phyloP scores from a whole-genome alignment of 2,797 vertebrate genomes.

The Carcharodon carcharias region DNA sequence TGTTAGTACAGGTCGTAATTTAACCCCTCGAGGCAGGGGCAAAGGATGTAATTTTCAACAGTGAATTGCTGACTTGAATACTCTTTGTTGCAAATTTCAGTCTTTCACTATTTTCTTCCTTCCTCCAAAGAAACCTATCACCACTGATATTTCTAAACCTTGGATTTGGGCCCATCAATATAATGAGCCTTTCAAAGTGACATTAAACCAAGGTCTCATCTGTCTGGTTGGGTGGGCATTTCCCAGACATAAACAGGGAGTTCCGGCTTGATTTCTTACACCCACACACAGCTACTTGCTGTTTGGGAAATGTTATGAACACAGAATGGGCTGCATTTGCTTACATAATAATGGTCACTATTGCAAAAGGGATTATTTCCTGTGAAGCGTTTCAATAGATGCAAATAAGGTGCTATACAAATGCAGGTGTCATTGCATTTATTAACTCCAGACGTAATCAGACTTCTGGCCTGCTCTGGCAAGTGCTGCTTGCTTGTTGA shows the following conservation, averaged over 20 bases:
- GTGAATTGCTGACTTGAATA: background rate
- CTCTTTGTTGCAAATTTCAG: background rate
- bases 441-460: background rate
- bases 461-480: background rate
- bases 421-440: background rate
- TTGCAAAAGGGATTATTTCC: background rate
- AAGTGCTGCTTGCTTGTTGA: background rate
- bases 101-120: background rate
- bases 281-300: background rate
- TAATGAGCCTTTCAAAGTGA: background rate
- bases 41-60: background rate
- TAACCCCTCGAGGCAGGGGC: background rate
- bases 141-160: background rate
- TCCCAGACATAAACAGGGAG: background rate
- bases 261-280: background rate
- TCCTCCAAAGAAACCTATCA: background rate
- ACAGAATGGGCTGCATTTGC: background rate
- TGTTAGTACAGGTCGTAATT: constrained; percentile 9
- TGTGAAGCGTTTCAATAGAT: background rate
- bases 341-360: background rate
- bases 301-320: background rate
- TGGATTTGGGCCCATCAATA: background rate
- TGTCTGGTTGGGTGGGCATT: background rate
- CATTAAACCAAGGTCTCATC: background rate
- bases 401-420: background rate